A percentile compares a stretch with the other conserved stretches of the same genome.
Conservation (phyloP, 2,797 vertebrate species). For the Bucorvus abyssinicus region DNA sequence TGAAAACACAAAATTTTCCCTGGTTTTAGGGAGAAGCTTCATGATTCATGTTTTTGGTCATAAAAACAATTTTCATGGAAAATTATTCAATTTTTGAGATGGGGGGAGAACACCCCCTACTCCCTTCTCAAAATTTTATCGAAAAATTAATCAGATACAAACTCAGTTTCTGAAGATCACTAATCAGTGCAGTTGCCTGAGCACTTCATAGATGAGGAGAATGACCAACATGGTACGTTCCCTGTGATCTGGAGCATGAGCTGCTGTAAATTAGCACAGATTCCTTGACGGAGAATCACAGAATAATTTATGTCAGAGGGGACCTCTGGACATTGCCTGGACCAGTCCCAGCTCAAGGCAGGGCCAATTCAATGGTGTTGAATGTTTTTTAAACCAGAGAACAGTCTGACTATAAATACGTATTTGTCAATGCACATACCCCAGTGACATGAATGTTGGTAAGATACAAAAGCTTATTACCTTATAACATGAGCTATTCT, state of each 20-base stretch:
- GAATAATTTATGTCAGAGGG: background rate
- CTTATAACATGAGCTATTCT: background rate
- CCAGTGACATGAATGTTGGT: background rate
- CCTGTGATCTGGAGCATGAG: background rate
- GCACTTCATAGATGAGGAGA: background rate
- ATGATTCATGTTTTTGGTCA: background rate
- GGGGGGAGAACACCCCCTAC: accelerated
- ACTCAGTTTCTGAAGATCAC: background rate
- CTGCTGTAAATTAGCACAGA: background rate
- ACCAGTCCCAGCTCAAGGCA: background rate
- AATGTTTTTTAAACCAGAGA: background rate
- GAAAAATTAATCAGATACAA: background rate
- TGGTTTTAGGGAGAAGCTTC: background rate
- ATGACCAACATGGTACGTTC: background rate
- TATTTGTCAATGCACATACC: background rate
- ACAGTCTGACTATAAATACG: accelerated
- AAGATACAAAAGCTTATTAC: background rate
- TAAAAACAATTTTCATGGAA: background rate
- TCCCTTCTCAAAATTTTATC: background rate
- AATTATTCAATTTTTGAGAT: background rate
- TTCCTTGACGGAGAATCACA: background rate
- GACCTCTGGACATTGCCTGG: background rate
- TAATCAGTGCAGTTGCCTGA: background rate
- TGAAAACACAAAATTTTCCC: background rate
- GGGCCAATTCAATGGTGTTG: background rate